Evolutionary conservation across 2,113 vertebrate genomes (phyloP), one percentile per base, ranked within the genome.

Genomic region (Petroica traversi): DNA sequence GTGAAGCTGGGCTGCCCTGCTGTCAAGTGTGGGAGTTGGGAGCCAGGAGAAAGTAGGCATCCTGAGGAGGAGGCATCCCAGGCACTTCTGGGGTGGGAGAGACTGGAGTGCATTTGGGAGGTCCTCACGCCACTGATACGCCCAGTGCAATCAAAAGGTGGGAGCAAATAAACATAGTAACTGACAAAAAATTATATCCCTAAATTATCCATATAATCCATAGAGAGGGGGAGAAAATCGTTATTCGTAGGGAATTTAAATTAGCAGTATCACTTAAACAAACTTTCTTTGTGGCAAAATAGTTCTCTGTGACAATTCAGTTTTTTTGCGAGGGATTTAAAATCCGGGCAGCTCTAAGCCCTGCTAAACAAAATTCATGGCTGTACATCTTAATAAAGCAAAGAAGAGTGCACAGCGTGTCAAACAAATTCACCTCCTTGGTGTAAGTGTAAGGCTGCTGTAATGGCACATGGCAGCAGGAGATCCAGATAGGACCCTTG

Each of bases 311-410:
- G 59, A 46, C 41, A 58, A 75, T 82, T 86, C 11, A n/a, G 8
- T 43, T 87, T 78, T 89, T 74, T 71, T 38, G 2, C 8, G n/a
- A 22, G 25, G 80, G 78, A 81, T 93, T 95, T 94, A 74, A 93
- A 82, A 72, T 72, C 81, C 31, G 69, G 63, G 76, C 58, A 77
- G 58, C 85, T 88, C 45, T 92, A 95, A 96, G 90, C 72, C 59
- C 83, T 29, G 66, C 63, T 93, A 68, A 88, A 80, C 75, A 93
- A 89, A 95, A 94, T 92, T 69, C 74, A 88, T 86, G 94, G 88
- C 85, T 84, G 79, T 92, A 95, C 79, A 97, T 97, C 94, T 97
- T 97, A 97, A 97, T 97, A 97, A 95, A 92, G 91, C 55, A 79
- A 90, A 86, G 92, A 54, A 24, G 61, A 92, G 73, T 12, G 15